phyloP scores from a whole-genome alignment of 2,113 vertebrate genomes.

The Grallaria varia region DNA sequence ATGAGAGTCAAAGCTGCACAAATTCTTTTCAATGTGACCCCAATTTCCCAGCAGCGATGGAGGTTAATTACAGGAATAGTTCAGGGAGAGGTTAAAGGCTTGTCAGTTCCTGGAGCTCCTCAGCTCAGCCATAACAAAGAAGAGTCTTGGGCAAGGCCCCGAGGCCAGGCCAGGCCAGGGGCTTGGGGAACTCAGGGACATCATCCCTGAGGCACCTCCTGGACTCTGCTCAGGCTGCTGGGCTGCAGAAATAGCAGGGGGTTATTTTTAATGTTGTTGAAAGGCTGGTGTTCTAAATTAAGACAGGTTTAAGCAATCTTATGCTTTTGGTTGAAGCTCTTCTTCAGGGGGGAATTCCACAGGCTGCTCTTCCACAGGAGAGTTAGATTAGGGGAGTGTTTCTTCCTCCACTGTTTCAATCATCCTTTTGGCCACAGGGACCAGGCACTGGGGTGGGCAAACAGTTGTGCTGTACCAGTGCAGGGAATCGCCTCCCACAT shows the following conservation, averaged over 20 bases:
- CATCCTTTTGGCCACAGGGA: background rate
- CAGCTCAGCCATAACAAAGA: background rate
- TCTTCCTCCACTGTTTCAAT: background rate
- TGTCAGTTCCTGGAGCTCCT: background rate
- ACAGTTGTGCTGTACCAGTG: fast-evolving
- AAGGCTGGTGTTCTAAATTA: background rate
- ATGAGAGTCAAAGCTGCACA: background rate
- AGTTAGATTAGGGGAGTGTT: background rate
- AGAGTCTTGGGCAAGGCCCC: background rate
- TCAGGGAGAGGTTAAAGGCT: background rate
- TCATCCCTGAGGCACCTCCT: background rate
- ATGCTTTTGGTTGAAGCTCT: background rate
- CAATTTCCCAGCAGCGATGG: background rate
- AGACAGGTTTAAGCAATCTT: background rate
- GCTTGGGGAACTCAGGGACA: background rate
- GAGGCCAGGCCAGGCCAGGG: background rate
- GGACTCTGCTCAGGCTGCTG: background rate
- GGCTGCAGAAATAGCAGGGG: background rate
- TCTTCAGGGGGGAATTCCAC: background rate
- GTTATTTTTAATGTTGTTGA: background rate
- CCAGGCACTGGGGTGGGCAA: background rate
- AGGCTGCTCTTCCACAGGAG: background rate
- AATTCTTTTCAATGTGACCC: background rate
- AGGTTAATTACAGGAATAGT: background rate
- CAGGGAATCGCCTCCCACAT: background rate